These are phyloP conservation scores for Plebejus anna DNA, from an alignment of 2,888 invertebrate genomes.

Conservation along the genomic window DNA sequence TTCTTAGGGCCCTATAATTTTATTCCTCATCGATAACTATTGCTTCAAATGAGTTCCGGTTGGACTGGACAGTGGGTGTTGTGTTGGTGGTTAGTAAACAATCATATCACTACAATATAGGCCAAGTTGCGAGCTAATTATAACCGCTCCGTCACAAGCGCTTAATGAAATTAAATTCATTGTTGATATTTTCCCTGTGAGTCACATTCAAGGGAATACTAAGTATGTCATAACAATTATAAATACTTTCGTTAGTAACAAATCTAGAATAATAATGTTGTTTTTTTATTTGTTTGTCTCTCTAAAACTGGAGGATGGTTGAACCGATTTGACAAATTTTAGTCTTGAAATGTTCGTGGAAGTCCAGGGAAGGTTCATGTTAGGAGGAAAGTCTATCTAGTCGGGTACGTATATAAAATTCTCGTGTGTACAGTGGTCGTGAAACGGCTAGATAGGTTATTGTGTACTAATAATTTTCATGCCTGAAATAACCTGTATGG, in stretches of 20 bases:
- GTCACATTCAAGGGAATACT: background rate
- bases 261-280: too few relatives aligned
- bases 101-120: constrained; percentile 44
- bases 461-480: background rate
- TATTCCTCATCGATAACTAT: background rate
- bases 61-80: constrained; percentile 36
- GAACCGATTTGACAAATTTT: too few relatives aligned
- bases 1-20: background rate
- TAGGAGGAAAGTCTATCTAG: too few relatives aligned
- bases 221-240: background rate
- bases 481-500: background rate
- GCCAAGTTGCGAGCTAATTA: constrained; percentile 64
- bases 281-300: too few relatives aligned
- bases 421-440: background rate
- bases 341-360: too few relatives aligned
- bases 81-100: constrained; percentile 38
- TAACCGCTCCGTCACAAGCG: constrained; percentile 54
- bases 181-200: constrained; percentile 32
- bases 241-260: background rate
- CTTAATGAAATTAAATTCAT: constrained; percentile 44
- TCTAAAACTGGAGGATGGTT: too few relatives aligned
- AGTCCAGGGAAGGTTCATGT: too few relatives aligned
- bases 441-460: background rate
- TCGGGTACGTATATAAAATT: too few relatives aligned
- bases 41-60: constrained; percentile 11